A percentile compares a stretch with the other conserved stretches of the same genome.
These are phyloP conservation scores for Drosophila eugracilis DNA, from an alignment of 1,140 invertebrate genomes.

Conservation along the genomic window DNA sequence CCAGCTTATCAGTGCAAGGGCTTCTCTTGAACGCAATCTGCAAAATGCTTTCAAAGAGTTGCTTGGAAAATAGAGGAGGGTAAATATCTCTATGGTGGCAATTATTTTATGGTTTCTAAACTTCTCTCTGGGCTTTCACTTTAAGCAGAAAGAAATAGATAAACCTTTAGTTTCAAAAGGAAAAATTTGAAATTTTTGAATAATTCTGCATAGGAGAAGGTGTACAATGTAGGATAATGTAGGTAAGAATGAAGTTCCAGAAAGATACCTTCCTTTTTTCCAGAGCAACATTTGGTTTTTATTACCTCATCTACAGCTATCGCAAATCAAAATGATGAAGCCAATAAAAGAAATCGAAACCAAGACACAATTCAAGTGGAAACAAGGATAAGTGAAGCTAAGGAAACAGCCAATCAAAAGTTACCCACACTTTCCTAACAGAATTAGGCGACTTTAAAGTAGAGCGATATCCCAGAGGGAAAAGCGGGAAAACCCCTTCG, in stretches of 20 bases:
- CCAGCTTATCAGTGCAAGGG: slow-evolving; percentile 32
- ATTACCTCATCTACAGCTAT: background rate
- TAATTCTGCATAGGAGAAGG: too few relatives aligned
- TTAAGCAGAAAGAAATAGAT: too few relatives aligned
- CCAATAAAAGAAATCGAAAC: slow-evolving; percentile 15
- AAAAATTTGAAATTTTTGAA: too few relatives aligned
- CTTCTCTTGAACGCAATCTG: slow-evolving; percentile 23
- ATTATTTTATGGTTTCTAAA: background rate
- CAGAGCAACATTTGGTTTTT: too few relatives aligned
- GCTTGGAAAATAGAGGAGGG: background rate
- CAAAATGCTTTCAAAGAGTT: slow-evolving; percentile 14
- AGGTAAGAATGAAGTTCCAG: too few relatives aligned
- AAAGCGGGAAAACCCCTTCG: slow-evolving; percentile 37
- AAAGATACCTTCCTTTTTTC: too few relatives aligned
- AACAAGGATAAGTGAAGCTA: slow-evolving; percentile 22
- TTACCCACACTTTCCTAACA: slow-evolving; percentile 1
- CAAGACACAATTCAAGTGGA: slow-evolving; percentile 19
- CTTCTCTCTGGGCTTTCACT: background rate
- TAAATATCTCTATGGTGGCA: background rate
- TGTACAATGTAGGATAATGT: too few relatives aligned
- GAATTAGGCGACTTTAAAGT: slow-evolving; percentile 24
- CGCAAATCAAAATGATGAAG: slow-evolving; percentile 17
- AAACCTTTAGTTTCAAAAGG: too few relatives aligned
- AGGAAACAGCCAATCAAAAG: background rate
- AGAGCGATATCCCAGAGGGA: background rate